phyloP scores from a whole-genome alignment of 2,113 vertebrate genomes.

The Xiphophorus maculatus region DNA sequence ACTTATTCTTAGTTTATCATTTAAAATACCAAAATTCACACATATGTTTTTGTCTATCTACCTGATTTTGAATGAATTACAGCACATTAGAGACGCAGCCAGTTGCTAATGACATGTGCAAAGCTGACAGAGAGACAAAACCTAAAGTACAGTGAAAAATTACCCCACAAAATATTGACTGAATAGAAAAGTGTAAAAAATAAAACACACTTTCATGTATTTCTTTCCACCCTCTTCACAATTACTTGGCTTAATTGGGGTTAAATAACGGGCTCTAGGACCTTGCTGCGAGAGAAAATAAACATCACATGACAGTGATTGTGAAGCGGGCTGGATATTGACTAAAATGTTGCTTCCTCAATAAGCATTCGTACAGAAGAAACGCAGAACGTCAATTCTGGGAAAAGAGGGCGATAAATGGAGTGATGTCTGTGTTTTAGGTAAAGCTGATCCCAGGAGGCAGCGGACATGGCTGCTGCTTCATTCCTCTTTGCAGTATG shows the following conservation, averaged over 20 bases:
- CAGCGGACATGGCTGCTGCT: constrained; percentile 60
- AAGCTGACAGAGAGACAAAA: not conserved
- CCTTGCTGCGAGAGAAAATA: constrained; percentile 23
- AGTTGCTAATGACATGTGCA: not conserved
- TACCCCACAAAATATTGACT: too few relatives aligned
- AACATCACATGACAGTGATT: constrained; percentile 65
- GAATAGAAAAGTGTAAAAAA: not conserved
- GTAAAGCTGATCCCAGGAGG: not conserved
- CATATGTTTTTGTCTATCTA: too few relatives aligned
- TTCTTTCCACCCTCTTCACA: too few relatives aligned
- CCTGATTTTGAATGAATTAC: too few relatives aligned
- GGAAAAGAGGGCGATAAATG: not conserved
- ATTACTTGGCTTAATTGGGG: too few relatives aligned
- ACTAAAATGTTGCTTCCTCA: not conserved
- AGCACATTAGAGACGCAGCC: too few relatives aligned
- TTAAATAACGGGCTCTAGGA: constrained; percentile 55
- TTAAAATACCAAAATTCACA: too few relatives aligned
- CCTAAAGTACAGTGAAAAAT: too few relatives aligned
- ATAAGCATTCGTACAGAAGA: not conserved
- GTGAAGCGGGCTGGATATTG: constrained; percentile 1
- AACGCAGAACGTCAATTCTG: not conserved
- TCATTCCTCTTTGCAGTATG: constrained; percentile 40
- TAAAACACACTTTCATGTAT: not conserved
- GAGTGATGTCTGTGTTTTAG: constrained; percentile 19
- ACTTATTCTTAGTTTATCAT: too few relatives aligned